Evolutionary conservation across 2,888 invertebrate genomes (phyloP).

Genomic region (Tromatobia lineatoria): DNA sequence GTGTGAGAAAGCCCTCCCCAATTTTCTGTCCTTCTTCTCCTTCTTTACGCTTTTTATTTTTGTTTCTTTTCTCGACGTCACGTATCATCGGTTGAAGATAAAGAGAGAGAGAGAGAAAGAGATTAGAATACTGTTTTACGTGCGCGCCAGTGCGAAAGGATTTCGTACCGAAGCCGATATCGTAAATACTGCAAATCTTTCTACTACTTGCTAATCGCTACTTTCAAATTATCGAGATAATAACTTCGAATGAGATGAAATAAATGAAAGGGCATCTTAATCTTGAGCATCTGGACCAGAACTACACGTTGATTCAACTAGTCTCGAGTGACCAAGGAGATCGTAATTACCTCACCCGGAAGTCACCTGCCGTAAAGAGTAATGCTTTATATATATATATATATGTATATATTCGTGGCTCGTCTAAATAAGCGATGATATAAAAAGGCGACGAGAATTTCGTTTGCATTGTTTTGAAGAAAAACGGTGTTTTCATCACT

Average conservation of each 20-base stretch:
- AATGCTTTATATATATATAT: slow-evolving; percentile 12
- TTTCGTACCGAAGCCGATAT: not conserved
- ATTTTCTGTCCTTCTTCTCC: not conserved
- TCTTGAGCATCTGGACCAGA: not conserved
- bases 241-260: not conserved
- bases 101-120: slow-evolving; percentile 12
- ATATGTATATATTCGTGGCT: not conserved
- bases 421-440: not conserved
- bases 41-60: not conserved
- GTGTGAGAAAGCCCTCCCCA: not conserved
- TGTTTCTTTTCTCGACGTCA: not conserved
- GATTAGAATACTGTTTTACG: not conserved
- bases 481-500: not conserved
- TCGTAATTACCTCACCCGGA: slow-evolving; percentile 55
- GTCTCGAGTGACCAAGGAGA: not conserved
- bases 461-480: not conserved
- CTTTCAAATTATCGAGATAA: not conserved
- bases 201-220: not conserved
- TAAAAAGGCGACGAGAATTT: not conserved
- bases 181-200: not conserved
- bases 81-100: not conserved
- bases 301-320: not conserved
- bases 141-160: no score
- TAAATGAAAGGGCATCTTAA: not conserved
- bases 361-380: slow-evolving; percentile 46